These are phyloP conservation scores for Meandrusa payeni DNA, from an alignment of 2,888 invertebrate species.

Conservation along the genomic window DNA sequence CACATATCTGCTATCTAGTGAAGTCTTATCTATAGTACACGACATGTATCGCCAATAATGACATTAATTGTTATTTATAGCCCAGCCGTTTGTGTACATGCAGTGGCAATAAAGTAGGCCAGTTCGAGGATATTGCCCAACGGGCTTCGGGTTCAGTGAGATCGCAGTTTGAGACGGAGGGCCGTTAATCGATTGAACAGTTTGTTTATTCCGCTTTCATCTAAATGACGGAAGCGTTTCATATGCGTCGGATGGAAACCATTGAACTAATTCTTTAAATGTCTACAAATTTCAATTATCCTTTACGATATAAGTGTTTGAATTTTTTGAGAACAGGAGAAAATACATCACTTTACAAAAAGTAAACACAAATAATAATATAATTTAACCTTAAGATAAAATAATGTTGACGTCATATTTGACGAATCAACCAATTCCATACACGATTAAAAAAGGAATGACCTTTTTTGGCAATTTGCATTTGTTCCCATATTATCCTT, in stretches of 20 bases:
- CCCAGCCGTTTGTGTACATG: background rate
- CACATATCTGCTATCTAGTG: background rate
- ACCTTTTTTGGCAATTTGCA: no score
- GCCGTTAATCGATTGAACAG: conserved; percentile 20
- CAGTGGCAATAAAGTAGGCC: conserved; percentile 8
- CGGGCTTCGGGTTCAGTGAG: conserved; percentile 10
- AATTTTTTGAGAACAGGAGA: no score
- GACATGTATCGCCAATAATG: conserved; percentile 2
- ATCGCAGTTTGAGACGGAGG: conserved; percentile 16
- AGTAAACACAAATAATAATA: no score
- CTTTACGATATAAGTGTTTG: no score
- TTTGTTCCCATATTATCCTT: no score
- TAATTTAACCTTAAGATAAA: no score
- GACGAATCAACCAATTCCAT: no score
- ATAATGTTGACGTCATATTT: no score
- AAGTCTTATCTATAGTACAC: background rate
- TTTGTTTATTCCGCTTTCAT: conserved; percentile 23
- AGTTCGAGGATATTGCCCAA: conserved; percentile 16
- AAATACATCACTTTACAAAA: no score
- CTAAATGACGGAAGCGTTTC: conserved; percentile 22
- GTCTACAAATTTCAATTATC: conserved; percentile 5
- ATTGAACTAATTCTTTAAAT: conserved; percentile 13
- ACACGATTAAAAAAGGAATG: no score
- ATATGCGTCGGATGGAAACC: conserved; percentile 18
- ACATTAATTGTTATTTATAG: conserved; percentile 16